These are phyloP conservation scores for Aporophyla nigra DNA, from an alignment of 2,888 invertebrate species.

Conservation along the genomic window DNA sequence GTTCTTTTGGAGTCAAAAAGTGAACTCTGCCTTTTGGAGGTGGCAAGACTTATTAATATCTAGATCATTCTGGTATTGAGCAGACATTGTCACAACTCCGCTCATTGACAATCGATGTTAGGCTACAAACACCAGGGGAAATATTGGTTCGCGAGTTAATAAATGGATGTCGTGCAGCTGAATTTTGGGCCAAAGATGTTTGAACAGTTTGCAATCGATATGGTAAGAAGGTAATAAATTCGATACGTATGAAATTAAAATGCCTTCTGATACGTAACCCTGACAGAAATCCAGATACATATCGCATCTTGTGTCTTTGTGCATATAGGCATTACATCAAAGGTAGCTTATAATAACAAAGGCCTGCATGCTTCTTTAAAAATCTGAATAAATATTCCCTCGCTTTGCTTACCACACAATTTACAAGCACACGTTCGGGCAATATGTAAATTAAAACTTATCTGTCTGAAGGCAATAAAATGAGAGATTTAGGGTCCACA, in stretches of 20 bases:
- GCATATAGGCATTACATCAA: no score
- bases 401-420: not conserved
- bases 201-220: no score
- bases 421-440: constrained; percentile 12
- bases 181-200: no score
- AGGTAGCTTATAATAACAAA: no score
- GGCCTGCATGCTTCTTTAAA: not conserved
- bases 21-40: constrained; percentile 33
- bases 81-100: not conserved
- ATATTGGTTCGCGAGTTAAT: no score
- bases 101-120: not conserved
- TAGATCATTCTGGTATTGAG: no score
- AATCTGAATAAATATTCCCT: not conserved
- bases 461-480: constrained; percentile 41
- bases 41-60: not conserved
- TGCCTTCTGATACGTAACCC: not conserved
- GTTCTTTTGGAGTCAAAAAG: constrained; percentile 39
- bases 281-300: no score
- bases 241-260: not conserved
- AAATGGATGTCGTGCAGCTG: not conserved
- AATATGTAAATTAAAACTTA: constrained; percentile 49
- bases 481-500: constrained; percentile 20
- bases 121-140: not conserved
- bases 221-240: no score
- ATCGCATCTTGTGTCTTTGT: no score